phyloP scores from a whole-genome alignment of 2,888 invertebrate species.

The Apeira syringaria region DNA sequence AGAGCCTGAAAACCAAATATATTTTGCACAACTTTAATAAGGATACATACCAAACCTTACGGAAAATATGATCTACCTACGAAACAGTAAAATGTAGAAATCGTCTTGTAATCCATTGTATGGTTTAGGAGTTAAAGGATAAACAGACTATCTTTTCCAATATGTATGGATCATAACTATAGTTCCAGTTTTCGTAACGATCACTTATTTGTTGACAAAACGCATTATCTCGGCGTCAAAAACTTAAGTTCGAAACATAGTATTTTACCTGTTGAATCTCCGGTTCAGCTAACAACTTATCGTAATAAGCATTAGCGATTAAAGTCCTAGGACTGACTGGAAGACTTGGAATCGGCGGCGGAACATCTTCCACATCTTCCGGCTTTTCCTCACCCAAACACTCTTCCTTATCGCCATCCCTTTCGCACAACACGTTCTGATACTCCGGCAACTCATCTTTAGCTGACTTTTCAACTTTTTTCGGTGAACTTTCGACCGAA shows the following conservation, averaged over 20 bases:
- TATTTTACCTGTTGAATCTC: conserved; percentile 89
- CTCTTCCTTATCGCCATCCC: conserved; percentile 11
- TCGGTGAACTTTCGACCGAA: conserved; percentile 65
- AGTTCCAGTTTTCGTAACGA: no score
- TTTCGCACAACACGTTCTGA: conserved; percentile 55
- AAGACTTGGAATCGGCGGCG: conserved; percentile 76
- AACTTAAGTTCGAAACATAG: no score
- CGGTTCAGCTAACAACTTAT: conserved; percentile 88
- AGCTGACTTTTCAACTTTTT: conserved; percentile 42
- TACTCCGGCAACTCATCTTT: conserved; percentile 65
- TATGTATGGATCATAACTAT: no score
- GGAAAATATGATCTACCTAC: no score
- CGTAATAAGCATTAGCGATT: conserved; percentile 91
- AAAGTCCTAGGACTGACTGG: conserved; percentile 72
- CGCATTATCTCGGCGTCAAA: no score
- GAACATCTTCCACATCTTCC: conserved; percentile 59
- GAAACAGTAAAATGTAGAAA: no score
- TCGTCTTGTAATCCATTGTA: no score
- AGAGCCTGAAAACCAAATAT: conserved; percentile 73
- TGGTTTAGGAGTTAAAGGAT: no score
- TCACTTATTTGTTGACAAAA: no score
- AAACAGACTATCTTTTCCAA: no score
- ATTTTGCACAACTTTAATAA: no score
- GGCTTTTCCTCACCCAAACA: conserved; percentile 22
- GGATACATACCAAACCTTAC: no score